Evolutionary conservation across 2,113 vertebrate genomes (phyloP).

Genomic region (Osmerus eperlanus): DNA sequence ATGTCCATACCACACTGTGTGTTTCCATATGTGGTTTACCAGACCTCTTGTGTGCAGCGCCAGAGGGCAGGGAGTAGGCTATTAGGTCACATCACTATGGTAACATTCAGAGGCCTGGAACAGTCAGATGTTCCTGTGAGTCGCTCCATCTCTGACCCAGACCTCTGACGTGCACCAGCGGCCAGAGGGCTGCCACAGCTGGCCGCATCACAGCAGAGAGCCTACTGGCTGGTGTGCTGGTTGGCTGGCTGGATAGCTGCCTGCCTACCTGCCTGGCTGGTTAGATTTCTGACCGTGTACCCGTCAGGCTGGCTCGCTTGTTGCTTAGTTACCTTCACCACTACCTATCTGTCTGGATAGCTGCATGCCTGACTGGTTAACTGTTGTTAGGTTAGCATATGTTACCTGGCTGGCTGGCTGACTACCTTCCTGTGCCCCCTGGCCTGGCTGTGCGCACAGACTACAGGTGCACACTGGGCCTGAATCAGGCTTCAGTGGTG

Average conservation of each 20-base stretch:
- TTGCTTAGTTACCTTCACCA: too few relatives aligned
- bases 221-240: neutral
- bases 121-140: constrained; percentile 17
- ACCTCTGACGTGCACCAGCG: neutral
- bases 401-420: too few relatives aligned
- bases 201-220: constrained; percentile 9
- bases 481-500: too few relatives aligned
- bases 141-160: neutral
- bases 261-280: too few relatives aligned
- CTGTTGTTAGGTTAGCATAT: too few relatives aligned
- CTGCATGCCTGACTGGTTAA: too few relatives aligned
- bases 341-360: too few relatives aligned
- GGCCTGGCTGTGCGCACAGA: too few relatives aligned
- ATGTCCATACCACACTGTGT: neutral
- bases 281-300: too few relatives aligned
- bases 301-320: neutral
- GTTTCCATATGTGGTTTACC: neutral
- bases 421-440: too few relatives aligned
- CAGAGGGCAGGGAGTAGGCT: neutral
- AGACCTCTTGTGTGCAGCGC: neutral
- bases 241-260: neutral
- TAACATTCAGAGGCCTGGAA: neutral
- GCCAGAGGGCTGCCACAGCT: constrained; percentile 24
- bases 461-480: too few relatives aligned
- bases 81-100: too few relatives aligned